phyloP scores from a whole-genome alignment of 2,888 invertebrate genomes.

The Stenodema calcarata region DNA sequence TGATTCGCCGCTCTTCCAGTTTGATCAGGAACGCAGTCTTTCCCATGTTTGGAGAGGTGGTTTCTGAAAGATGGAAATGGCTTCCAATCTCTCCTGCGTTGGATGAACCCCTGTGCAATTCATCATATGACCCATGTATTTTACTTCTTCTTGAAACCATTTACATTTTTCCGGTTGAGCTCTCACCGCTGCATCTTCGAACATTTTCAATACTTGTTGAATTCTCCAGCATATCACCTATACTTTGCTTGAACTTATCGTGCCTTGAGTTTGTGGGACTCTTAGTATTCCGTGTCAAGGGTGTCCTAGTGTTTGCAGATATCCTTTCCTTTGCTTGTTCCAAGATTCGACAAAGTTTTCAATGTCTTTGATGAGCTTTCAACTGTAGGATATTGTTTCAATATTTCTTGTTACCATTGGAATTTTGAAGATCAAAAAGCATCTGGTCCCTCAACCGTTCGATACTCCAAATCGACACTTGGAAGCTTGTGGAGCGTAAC shows the following conservation, averaged over 20 bases:
- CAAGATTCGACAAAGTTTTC: background rate
- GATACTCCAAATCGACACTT: no score
- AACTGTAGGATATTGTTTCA: no score
- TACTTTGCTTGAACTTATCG: background rate
- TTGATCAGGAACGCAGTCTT: no score
- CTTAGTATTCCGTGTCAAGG: background rate
- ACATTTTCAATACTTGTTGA: background rate
- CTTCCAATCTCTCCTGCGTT: background rate
- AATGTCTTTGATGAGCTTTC: no score
- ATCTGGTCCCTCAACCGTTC: no score
- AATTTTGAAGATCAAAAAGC: no score
- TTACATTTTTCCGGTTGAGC: background rate
- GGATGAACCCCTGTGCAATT: background rate
- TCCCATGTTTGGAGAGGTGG: no score
- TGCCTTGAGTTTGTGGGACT: background rate
- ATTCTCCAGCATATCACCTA: background rate
- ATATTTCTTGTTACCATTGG: background rate
- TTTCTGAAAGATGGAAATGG: no score
- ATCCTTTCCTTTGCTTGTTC: background rate
- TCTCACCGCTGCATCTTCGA: background rate
- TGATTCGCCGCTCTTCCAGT: no score
- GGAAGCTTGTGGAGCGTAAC: no score
- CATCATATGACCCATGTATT: background rate
- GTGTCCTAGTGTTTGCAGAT: background rate
- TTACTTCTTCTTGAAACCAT: slow-evolving; percentile 12